Conservation (phyloP, 2,797 vertebrate genomes). For the Hemibagrus guttatus region DNA sequence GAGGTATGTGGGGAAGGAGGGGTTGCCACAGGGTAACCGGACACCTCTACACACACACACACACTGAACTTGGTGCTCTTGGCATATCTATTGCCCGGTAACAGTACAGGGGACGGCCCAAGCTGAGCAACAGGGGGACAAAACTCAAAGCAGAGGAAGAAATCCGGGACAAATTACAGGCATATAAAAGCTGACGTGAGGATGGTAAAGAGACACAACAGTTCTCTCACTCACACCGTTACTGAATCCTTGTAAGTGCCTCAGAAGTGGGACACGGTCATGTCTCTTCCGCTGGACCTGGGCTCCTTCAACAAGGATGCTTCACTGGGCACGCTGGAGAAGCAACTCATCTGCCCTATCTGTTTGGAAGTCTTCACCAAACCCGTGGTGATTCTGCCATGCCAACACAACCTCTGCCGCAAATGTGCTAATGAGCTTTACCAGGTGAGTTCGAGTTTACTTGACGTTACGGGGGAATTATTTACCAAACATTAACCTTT, state of each 20-base stretch:
- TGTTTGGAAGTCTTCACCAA: constrained; percentile 68
- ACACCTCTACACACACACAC: constrained; percentile 48
- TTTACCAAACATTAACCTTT: background rate
- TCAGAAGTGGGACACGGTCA: constrained; percentile 40
- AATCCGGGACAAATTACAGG: constrained; percentile 13
- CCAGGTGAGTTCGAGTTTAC: constrained; percentile 62
- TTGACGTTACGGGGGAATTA: background rate
- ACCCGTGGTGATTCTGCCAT: constrained; percentile 68
- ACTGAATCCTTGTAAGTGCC: background rate
- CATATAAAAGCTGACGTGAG: constrained; percentile 28
- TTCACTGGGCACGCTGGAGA: constrained; percentile 70
- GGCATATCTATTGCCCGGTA: constrained; percentile 14
- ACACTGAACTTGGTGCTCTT: constrained; percentile 22
- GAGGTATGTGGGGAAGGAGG: constrained; percentile 45
- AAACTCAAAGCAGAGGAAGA: background rate
- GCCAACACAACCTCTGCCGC: constrained; percentile 72
- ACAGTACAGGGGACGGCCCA: background rate
- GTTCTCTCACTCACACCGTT: background rate
- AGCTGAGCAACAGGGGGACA: constrained; percentile 11
- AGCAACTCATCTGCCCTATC: constrained; percentile 77
- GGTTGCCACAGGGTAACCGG: constrained; percentile 62
- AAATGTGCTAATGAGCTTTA: constrained; percentile 81
- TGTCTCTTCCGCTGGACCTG: constrained; percentile 73
- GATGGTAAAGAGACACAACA: background rate
- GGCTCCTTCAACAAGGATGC: constrained; percentile 62